Percentiles rank a stretch among this genome's conserved stretches.
Evolutionary conservation across 2,113 vertebrate genomes (phyloP).

Genomic region (Laterallus jamaicensis): DNA sequence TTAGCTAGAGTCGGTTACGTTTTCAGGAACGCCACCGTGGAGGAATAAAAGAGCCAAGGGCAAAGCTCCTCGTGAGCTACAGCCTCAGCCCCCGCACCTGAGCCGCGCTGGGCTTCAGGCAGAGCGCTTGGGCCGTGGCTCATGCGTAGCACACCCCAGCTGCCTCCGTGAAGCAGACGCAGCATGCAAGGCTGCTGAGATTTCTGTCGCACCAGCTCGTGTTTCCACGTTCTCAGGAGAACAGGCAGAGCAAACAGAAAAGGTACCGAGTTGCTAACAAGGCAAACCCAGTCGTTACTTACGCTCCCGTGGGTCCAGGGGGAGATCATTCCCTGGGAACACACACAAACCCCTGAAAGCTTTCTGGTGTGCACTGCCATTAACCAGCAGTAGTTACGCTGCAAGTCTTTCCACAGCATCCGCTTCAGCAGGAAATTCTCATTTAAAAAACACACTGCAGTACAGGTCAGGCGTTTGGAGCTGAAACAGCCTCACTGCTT

Average conservation of each 20-base stretch:
- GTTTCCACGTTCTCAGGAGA: too few relatives aligned
- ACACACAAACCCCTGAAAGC: neutral
- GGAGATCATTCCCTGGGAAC: neutral
- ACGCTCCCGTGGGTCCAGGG: accelerated
- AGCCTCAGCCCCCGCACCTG: neutral
- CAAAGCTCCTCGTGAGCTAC: neutral
- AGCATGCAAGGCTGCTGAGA: accelerated
- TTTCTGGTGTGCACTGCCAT: accelerated
- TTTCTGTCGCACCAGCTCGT: accelerated
- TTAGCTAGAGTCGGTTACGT: accelerated
- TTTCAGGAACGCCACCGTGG: accelerated
- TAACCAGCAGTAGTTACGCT: neutral
- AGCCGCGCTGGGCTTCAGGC: accelerated
- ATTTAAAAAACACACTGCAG: neutral
- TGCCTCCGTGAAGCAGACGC: accelerated
- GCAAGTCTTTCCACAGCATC: accelerated
- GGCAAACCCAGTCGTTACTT: neutral
- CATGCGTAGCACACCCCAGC: neutral
- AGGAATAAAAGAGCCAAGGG: neutral
- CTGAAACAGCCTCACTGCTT: neutral
- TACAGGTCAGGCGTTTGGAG: neutral
- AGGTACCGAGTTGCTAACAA: accelerated
- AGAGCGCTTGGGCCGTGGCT: accelerated
- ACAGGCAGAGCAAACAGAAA: neutral
- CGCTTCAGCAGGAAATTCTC: neutral